Base-by-base conservation (phyloP, 1,140 invertebrate genomes). In the Stegodyphus mimosarum region DNA sequence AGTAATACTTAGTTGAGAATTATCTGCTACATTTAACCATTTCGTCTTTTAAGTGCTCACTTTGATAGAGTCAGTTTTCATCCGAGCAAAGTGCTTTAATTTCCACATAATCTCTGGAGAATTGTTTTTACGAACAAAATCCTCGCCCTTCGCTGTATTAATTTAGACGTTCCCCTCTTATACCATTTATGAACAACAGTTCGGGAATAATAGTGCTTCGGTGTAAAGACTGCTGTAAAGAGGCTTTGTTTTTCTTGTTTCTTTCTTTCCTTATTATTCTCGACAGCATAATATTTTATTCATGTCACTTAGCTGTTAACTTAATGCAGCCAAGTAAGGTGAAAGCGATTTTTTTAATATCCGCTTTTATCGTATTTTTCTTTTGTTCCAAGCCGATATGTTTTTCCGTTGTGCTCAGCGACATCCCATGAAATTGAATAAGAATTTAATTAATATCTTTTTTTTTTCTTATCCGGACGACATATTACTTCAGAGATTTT, bases 391-490 rank as follows among this genome's bases (percentile, higher is more conserved):
- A 7, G 17, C 64, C 17, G 64, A 67, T 17, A 17, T 67, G 64
- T 18, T 67, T n/a, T 18, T 67, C 11, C 53, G 63, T 55, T 77
- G 11, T 67, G 7, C 48, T 13, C 69, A 48, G 11, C 48, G 17
- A 60, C 51, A 17, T n/a, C n/a, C 64, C 64, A 10, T 9, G 6
- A 72, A 73, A 83, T 67, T 83, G 53, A 74, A 74, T 73, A 66
- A 83, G 71, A 83, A 83, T 83, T 83, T 83, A 83, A 83, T 83
- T 83, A 83, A 83, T 74, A 72, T 74, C 71, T 74, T 74, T 52
- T 66, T 67, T 60, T 72, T 71, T 81, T 51, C 11, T 72, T 11
- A 18, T 63, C 55, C 15, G 9, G 55, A 10, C 15, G 15, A 60
- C 15, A 60, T 60, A 60, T 60, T 33, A 33, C 33, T 33, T 33